These are phyloP conservation scores for Diploptera punctata DNA, from an alignment of 2,888 invertebrate species.

Conservation along the genomic window DNA sequence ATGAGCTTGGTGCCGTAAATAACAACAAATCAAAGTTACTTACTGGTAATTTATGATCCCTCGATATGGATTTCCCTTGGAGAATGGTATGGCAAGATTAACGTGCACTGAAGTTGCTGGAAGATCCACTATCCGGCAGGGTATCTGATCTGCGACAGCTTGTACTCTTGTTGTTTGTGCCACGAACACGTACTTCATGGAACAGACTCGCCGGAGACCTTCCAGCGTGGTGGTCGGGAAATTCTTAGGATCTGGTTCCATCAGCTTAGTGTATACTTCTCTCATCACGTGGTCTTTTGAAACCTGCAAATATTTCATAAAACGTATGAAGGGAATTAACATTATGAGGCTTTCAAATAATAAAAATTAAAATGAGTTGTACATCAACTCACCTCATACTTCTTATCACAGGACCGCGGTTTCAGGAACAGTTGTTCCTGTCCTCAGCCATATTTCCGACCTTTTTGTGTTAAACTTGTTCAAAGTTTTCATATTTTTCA, in stretches of 20 bases:
- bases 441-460: too few relatives aligned
- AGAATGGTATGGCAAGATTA: constrained; percentile 1
- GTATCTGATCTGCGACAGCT: background rate
- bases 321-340: too few relatives aligned
- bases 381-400: too few relatives aligned
- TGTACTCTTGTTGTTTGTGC: background rate
- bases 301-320: constrained; percentile 10
- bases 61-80: constrained; percentile 3
- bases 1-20: background rate
- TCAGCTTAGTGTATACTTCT: constrained; percentile 24
- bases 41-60: constrained; percentile 18
- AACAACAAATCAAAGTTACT: background rate
- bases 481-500: too few relatives aligned
- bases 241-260: constrained; percentile 26
- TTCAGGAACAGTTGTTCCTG: too few relatives aligned
- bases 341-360: too few relatives aligned
- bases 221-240: background rate
- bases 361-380: too few relatives aligned
- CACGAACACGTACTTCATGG: constrained; percentile 19
- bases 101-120: background rate
- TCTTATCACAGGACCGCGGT: too few relatives aligned
- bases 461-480: too few relatives aligned
- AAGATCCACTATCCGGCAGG: background rate
- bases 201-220: constrained; percentile 23
- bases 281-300: background rate